A percentile compares a stretch with the other conserved stretches of the same genome.
These are phyloP conservation scores for Andrena trimmerana DNA, from an alignment of 2,888 invertebrate genomes.

Conservation along the genomic window DNA sequence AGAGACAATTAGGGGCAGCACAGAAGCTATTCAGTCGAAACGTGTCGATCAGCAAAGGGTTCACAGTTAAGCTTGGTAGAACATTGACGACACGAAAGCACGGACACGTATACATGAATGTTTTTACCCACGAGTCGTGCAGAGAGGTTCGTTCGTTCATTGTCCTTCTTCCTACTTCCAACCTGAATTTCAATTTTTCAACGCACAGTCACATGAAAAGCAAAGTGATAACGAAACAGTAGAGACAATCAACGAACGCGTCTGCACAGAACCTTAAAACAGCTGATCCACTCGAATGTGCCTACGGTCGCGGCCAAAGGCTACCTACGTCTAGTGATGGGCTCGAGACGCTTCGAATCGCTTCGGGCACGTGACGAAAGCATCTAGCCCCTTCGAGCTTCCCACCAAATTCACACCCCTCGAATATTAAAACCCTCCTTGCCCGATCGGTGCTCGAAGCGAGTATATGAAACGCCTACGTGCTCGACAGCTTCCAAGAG, in stretches of 20 bases:
- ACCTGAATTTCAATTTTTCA: not conserved
- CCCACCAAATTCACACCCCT: not conserved
- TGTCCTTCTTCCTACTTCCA: conserved; percentile 14
- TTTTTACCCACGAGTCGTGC: conserved; percentile 40
- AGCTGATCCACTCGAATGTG: conserved; percentile 67
- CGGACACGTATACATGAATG: conserved; percentile 47
- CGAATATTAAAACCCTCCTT: not conserved
- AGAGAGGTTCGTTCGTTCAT: conserved; percentile 15
- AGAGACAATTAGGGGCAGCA: conserved; percentile 22
- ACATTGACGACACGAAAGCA: conserved; percentile 51
- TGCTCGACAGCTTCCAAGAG: conserved; percentile 3
- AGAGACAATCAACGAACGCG: conserved; percentile 22
- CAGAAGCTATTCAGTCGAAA: conserved; percentile 45
- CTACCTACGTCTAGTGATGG: conserved; percentile 65
- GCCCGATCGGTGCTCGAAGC: not conserved
- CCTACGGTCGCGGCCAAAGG: conserved; percentile 76
- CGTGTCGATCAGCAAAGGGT: conserved; percentile 12
- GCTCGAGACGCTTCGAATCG: conserved; percentile 24
- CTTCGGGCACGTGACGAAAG: not conserved
- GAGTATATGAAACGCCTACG: not conserved
- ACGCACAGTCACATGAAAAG: not conserved
- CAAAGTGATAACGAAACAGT: not conserved
- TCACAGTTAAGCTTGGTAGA: conserved; percentile 52
- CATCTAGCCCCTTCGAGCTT: conserved; percentile 31
- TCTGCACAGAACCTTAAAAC: conserved; percentile 24